Evolutionary conservation across 1,140 invertebrate species (phyloP), one percentile per base, ranked within the genome.

Genomic region (Propsilocerus akamusi): DNA sequence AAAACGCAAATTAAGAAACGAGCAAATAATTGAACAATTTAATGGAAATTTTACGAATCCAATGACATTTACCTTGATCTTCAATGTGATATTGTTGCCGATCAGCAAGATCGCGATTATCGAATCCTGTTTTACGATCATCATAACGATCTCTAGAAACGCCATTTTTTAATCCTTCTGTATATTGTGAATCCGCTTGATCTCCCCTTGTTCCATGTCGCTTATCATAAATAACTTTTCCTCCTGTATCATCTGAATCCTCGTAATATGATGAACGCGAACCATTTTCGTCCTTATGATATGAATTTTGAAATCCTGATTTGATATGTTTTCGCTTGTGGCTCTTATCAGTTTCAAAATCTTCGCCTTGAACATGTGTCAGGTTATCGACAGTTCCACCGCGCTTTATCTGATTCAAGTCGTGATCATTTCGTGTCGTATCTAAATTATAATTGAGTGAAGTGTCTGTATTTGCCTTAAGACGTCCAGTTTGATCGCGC

Each of bases 211-310:
- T 34, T 20, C 53, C 55, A 34, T 51, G 54, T 3, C 28, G 30
- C 22, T 55, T 57, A 24, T 58, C 56, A n/a, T 55, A 58, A 14
- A 52, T 57, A 17, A 41, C 52, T 28, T 59, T 56, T 2, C 54
- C 55, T 11, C 58, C 58, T 22, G 60, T 56, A 41, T 64, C 59
- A 26, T 57, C 56, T 28, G 56, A 62, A 46, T 64, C 61, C 24
- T 65, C 63, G 47, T 62, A 67, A 54, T 58, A 67, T 49, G 58
- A 59, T 2, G 55, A 54, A 24, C 61, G 65, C 34, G 63, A 59
- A 5, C 61, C 63, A 3, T 61, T 61, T 49, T 67, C 63, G 30
- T 65, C 61, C 41, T 65, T 67, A 49, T 63, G 58, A 51, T 65
- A 65, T 26, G 59, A 60, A 52, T 65, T 65, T 30, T 51, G 58